These are phyloP conservation scores for Coccyzus lansbergi DNA, from an alignment of 2,797 vertebrate genomes.

Conservation along the genomic window DNA sequence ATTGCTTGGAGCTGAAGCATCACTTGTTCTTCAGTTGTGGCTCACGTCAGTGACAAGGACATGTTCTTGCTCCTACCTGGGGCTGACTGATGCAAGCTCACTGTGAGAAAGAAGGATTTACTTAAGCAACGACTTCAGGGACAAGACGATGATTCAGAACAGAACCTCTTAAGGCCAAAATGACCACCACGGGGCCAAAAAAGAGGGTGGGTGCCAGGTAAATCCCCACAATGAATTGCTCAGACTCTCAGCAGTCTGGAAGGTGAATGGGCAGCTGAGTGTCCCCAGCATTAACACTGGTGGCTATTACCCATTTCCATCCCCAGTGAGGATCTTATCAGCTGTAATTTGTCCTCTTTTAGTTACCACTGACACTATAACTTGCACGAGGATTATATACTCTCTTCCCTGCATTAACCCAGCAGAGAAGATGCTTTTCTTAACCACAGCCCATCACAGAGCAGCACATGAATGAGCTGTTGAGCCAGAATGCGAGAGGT, in stretches of 20 bases:
- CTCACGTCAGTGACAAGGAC: background rate
- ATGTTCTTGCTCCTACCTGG: background rate
- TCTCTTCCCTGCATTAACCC: background rate
- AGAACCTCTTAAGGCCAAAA: constrained; percentile 15
- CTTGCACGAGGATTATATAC: background rate
- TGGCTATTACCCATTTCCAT: background rate
- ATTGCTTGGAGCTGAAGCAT: rapidly evolving
- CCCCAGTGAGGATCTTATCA: background rate
- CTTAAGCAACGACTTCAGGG: background rate
- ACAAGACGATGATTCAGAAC: background rate
- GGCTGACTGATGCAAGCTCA: background rate
- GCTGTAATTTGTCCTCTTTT: background rate
- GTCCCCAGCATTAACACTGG: background rate
- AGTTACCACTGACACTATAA: background rate
- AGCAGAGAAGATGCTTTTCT: constrained; percentile 20
- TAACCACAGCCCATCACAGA: background rate
- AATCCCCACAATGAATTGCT: background rate
- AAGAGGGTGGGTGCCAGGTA: background rate
- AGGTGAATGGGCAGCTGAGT: background rate
- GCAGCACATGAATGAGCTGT: background rate
- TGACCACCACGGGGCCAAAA: background rate
- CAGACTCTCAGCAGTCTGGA: background rate
- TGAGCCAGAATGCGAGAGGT: background rate
- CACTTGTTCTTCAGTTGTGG: background rate
- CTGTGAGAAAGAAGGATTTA: background rate